Evolutionary conservation across 1,140 invertebrate genomes (phyloP).

Genomic region (Caenorhabditis brenneri): DNA sequence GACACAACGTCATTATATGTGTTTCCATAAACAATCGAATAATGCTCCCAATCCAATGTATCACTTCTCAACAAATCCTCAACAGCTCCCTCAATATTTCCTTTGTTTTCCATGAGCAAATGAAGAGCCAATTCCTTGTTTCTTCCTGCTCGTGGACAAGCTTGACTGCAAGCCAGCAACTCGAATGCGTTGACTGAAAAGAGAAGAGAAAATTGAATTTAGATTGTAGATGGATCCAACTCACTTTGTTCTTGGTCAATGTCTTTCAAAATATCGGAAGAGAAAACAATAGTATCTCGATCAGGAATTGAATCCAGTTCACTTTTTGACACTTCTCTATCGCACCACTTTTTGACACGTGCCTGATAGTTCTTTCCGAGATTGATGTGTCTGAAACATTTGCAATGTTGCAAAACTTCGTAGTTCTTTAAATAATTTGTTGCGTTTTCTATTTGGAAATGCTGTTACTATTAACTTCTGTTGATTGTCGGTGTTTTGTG

Average conservation of each 20-base stretch:
- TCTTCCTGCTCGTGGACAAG: slow-evolving; percentile 78
- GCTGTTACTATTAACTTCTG: no score
- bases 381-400: slow-evolving; percentile 79
- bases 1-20: slow-evolving; percentile 76
- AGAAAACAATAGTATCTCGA: slow-evolving; percentile 69
- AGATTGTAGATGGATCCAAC: background rate
- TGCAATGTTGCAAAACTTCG: no score
- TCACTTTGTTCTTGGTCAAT: slow-evolving; percentile 60
- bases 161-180: slow-evolving; percentile 80
- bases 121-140: slow-evolving; percentile 93
- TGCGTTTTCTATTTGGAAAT: no score
- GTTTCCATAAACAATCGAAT: slow-evolving; percentile 75
- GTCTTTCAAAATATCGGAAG: slow-evolving; percentile 63
- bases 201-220: background rate
- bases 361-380: slow-evolving; percentile 88
- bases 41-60: slow-evolving; percentile 79
- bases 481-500: no score
- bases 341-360: slow-evolving; percentile 70
- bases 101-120: slow-evolving; percentile 76
- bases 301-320: slow-evolving; percentile 66
- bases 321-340: slow-evolving; percentile 59
- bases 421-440: no score
- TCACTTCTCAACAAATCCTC: slow-evolving; percentile 68
- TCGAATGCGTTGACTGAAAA: slow-evolving; percentile 74
- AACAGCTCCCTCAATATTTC: slow-evolving; percentile 69